Evolutionary conservation across 2,888 invertebrate genomes (phyloP).

Genomic region (Ditula angustiorana): DNA sequence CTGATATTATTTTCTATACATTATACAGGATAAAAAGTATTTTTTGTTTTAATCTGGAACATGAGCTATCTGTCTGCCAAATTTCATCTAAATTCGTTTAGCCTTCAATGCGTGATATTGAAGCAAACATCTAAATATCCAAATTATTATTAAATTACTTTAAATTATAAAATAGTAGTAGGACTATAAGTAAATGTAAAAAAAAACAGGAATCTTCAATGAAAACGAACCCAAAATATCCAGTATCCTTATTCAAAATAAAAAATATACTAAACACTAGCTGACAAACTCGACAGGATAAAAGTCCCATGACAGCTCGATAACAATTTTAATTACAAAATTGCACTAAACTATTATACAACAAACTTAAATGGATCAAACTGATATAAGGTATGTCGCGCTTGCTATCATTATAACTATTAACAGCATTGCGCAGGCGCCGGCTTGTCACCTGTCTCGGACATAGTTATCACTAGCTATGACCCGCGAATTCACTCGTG

Average conservation of each 20-base stretch:
- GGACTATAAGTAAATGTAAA: not conserved
- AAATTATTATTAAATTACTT: too few species aligned
- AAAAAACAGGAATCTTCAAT: not conserved
- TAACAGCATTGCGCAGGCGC: not conserved
- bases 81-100: too few species aligned
- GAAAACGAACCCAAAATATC: not conserved
- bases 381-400: not conserved
- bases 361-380: conserved; percentile 2
- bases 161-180: too few species aligned
- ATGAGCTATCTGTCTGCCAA: too few species aligned
- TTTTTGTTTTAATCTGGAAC: too few species aligned
- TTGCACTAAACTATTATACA: not conserved
- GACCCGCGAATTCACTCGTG: too few species aligned
- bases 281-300: not conserved
- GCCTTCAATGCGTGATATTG: too few species aligned
- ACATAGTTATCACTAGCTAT: too few species aligned
- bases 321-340: conserved; percentile 19
- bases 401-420: not conserved
- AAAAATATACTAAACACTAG: not conserved
- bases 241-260: not conserved
- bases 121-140: too few species aligned
- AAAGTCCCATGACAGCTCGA: not conserved
- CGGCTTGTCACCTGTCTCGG: conserved; percentile 9
- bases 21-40: too few species aligned
- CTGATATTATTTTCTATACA: too few species aligned